Conservation (phyloP, 2,797 vertebrate genomes). For the Sandelia bainsii region DNA sequence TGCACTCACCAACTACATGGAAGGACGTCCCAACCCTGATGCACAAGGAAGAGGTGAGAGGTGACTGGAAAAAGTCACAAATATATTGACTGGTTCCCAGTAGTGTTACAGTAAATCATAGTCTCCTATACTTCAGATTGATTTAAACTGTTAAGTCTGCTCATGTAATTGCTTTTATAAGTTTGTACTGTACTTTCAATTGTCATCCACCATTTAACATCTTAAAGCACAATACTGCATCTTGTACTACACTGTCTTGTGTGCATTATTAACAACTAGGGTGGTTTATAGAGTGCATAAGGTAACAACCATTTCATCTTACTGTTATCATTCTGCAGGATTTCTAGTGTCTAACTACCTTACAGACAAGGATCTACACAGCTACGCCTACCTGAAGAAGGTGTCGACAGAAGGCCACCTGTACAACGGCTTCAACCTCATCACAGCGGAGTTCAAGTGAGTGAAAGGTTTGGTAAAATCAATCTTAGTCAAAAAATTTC, state of each 20-base stretch:
- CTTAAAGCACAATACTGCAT: constrained; percentile 2
- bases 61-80: constrained; percentile 68
- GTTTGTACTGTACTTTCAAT: not conserved
- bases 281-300: not conserved
- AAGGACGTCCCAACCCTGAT: constrained; percentile 85
- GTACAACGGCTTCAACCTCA: constrained; percentile 98
- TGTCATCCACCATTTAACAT: not conserved
- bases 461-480: constrained; percentile 53
- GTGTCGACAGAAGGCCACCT: constrained; percentile 91
- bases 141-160: not conserved
- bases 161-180: not conserved
- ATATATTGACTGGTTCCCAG: not conserved
- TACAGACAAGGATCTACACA: constrained; percentile 87
- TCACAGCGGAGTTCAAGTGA: constrained; percentile 96
- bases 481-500: not conserved
- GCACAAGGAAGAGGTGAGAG: constrained; percentile 95
- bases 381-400: constrained; percentile 95
- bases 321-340: constrained; percentile 77
- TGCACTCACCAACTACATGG: constrained; percentile 95
- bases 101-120: too few species aligned
- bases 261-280: constrained; percentile 4
- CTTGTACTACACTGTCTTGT: not conserved
- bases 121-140: not conserved
- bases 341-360: constrained; percentile 94
- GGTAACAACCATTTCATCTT: not conserved